Percentiles rank a stretch among this genome's conserved stretches.
These are phyloP conservation scores for Empis stercorea DNA, from an alignment of 2,888 invertebrate species.

Conservation along the genomic window DNA sequence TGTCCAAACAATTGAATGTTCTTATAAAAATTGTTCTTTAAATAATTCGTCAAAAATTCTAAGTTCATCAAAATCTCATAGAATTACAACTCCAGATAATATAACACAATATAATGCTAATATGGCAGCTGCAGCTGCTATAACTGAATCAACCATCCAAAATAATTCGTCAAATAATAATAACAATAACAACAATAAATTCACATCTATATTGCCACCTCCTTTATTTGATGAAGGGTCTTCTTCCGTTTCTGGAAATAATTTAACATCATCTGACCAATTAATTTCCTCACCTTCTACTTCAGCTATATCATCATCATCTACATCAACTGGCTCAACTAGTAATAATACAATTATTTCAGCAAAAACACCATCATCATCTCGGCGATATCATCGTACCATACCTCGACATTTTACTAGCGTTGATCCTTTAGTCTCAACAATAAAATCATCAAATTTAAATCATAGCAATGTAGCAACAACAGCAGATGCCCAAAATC, in stretches of 20 bases:
- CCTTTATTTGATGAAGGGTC: slow-evolving; percentile 13
- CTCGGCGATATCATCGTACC: slow-evolving; percentile 35
- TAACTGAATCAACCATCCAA: slow-evolving; percentile 2
- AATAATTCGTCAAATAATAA: background rate
- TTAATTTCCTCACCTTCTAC: slow-evolving; percentile 8
- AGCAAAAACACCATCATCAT: slow-evolving; percentile 29
- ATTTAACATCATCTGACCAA: slow-evolving; percentile 2
- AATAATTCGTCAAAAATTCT: slow-evolving; percentile 16
- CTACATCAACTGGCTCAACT: slow-evolving; percentile 12
- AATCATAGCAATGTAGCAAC: slow-evolving; percentile 1
- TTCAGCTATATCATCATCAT: slow-evolving; percentile 13
- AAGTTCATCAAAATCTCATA: slow-evolving; percentile 9
- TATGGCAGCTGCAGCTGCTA: slow-evolving; percentile 14
- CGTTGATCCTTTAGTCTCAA: slow-evolving; percentile 25
- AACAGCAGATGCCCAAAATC: slow-evolving; percentile 9
- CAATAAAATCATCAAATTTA: background rate
- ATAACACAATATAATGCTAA: slow-evolving; percentile 1
- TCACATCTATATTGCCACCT: slow-evolving; percentile 12
- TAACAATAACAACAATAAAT: background rate
- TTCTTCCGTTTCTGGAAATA: background rate
- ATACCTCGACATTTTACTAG: slow-evolving; percentile 35
- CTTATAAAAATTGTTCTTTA: slow-evolving; percentile 33
- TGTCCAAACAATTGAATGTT: slow-evolving; percentile 25
- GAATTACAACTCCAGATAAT: slow-evolving; percentile 11
- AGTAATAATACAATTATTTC: slow-evolving; percentile 9